These are phyloP conservation scores for Leucania comma DNA, from an alignment of 2,888 invertebrate genomes.

Conservation along the genomic window DNA sequence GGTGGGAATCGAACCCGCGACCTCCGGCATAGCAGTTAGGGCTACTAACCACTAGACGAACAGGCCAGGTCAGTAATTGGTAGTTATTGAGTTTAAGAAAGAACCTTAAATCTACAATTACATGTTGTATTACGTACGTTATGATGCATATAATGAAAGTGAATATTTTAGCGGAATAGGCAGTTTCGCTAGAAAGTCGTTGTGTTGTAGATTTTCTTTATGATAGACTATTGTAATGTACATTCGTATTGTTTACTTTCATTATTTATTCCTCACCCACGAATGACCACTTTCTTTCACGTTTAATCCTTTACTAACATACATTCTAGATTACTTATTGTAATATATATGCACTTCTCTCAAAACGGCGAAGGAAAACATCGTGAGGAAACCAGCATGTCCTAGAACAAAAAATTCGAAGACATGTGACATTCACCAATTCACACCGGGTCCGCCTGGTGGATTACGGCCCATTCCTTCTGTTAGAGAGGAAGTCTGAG, in stretches of 20 bases:
- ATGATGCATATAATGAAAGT: conserved; percentile 42
- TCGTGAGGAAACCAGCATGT: too few species aligned
- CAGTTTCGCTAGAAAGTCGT: conserved; percentile 52
- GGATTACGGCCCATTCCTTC: too few species aligned
- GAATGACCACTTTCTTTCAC: background rate
- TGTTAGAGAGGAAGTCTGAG: too few species aligned
- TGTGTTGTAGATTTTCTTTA: conserved; percentile 50
- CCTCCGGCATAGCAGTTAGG: too few species aligned
- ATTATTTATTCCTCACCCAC: background rate
- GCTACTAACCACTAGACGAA: too few species aligned
- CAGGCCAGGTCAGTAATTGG: too few species aligned
- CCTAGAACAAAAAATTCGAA: too few species aligned
- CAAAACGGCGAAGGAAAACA: too few species aligned
- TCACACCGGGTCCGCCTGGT: too few species aligned
- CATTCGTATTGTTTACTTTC: conserved; percentile 41
- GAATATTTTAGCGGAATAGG: conserved; percentile 23
- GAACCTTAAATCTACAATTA: conserved; percentile 8
- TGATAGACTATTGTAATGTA: conserved; percentile 35
- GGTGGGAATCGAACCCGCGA: too few species aligned
- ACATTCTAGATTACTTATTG: background rate
- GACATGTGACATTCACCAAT: too few species aligned
- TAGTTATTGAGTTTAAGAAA: conserved; percentile 2
- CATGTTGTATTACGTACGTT: conserved; percentile 14
- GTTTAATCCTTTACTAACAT: background rate
- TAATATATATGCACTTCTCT: too few species aligned